Evolutionary conservation across 2,888 invertebrate species (phyloP), one percentile per base, ranked within the genome.

Genomic region (Teinopalpus imperialis): DNA sequence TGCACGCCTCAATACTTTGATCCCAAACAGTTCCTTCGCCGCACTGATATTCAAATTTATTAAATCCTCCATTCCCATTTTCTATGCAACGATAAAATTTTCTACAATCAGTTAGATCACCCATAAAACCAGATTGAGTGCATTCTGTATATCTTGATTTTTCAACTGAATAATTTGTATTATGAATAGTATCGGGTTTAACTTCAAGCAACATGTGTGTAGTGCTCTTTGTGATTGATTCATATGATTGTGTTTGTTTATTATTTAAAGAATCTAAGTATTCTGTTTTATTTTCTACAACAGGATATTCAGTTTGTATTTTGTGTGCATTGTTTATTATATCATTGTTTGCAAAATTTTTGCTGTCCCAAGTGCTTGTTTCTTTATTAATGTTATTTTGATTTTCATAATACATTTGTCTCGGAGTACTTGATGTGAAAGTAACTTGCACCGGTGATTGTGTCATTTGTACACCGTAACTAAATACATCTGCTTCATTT

Each of bases 41-140:
- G 59, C 92, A 92, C 4, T 77, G 66, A 63, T 91, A 92, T 52
- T 90, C 89, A 52, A 90, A 90, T 57, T 81, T 88, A 2, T 67
- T 87, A 51, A 66, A 89, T 9, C 74, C 70, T 43, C 80, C 76
- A 48, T 63, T 68, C 7, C 86, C 86, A 49, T 81, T 78, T 46
- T 78, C 74, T 0, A 93, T 92, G 61, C 94, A 94, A 52, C 93
- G 85, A 56, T 92, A 93, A 74, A 94, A 94, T 61, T 91, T 93
- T 46, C 80, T 89, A 56, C 94, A 94, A 57, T 93, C 87, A 12
- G 79, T 61, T 47, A 57, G 35, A 37, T 61, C 75, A 63, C 91
- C 90, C 61, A 91, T 90, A 61, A 92, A 94, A 6, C 93, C 93
- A 65, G 91, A 92, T 48, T 63, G 61, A 39, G 46, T 61, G 23